Base-by-base conservation (phyloP, 2,113 vertebrate species). In the Brachirus orientalis region DNA sequence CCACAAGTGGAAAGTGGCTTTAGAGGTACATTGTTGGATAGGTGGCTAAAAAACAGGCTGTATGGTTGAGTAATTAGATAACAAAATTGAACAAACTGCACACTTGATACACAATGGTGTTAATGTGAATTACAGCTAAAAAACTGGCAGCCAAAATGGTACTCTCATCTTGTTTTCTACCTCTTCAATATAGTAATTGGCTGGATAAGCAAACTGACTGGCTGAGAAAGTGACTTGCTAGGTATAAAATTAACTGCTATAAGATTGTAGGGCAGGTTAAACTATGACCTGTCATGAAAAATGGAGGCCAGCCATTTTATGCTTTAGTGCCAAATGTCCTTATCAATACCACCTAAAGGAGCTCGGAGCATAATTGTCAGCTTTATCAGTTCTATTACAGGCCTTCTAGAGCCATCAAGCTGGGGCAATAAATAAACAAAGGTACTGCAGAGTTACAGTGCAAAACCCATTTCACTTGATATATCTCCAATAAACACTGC, bases 311-410 rank as follows among this genome's bases (percentile, higher is more conserved):
- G 63, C 70, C 76, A 57, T 45, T 88, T 85, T 60, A 79, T 78
- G 70, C 68, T 80, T 77, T 59, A 65, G 67, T 69, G 80, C 70
- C 74, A 88, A 87, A 82, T 51, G 69, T 68, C 64, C 80, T 83
- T 84, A 90, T 91, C 83, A 86, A 89, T 88, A 82, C 63, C 55
- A 75, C 75, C 77, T 84, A 80, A 80, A 76, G 64, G 53, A 75
- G 77, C 64, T 72, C 60, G 33, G 20, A 71, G 74, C 66, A 82
- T 88, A 92, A 91, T 85, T 87, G 90, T 83, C 71, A 72, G 77
- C 72, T 92, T 92, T 91, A 94, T 92, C 93, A 82, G 90, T 83
- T 86, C 54, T 83, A 86, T 91, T 89, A 89, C 90, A 91, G 77
- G 59, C 79, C 50, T 79, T 76, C 77, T 65, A 68, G 37, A 86